These are phyloP conservation scores for Nyctalus aviator DNA, from an alignment of 2,797 vertebrate species.

Conservation along the genomic window DNA sequence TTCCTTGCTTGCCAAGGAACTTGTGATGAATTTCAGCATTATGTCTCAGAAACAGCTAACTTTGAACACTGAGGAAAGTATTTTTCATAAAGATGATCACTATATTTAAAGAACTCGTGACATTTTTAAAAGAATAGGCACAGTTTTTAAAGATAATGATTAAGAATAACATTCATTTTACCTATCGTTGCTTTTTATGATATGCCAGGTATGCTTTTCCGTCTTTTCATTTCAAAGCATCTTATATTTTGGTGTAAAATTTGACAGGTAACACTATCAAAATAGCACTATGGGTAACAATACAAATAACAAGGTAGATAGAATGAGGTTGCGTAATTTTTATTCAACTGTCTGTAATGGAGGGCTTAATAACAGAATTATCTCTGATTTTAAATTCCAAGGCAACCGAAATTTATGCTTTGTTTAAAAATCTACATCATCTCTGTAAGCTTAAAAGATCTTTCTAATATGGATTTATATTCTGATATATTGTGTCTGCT, in stretches of 20 bases:
- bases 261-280: constrained; percentile 6
- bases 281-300: not conserved
- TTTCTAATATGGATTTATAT: not conserved
- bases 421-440: not conserved
- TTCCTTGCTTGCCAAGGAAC: constrained; percentile 10
- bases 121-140: not conserved
- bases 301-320: not conserved
- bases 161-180: constrained; percentile 9
- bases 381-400: constrained; percentile 37
- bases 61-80: not conserved
- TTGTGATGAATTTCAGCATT: constrained; percentile 29
- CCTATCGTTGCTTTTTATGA: not conserved
- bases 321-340: not conserved
- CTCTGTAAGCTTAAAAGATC: not conserved
- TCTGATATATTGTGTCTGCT: not conserved
- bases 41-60: constrained; percentile 35
- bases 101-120: constrained; percentile 22
- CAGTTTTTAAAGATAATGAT: constrained; percentile 18
- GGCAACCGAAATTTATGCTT: not conserved
- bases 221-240: constrained; percentile 17
- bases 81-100: constrained; percentile 37
- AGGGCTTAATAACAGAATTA: constrained; percentile 23
- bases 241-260: not conserved
- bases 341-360: not conserved
- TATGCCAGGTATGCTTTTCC: not conserved